These are phyloP conservation scores for Garra rufa DNA, from an alignment of 2,113 vertebrate genomes.

Conservation along the genomic window DNA sequence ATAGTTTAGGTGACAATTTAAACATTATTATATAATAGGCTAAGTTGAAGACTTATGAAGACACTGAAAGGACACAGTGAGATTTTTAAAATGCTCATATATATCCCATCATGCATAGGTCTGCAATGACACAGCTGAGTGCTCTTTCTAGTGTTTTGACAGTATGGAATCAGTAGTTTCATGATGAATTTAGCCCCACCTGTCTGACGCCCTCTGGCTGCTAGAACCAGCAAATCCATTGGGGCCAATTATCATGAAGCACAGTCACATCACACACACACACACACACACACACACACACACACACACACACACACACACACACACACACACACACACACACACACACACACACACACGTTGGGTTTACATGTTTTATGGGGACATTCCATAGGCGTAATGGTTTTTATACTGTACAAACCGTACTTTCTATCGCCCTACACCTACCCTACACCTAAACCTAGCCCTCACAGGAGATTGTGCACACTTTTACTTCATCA, in stretches of 20 bases:
- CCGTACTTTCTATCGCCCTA: no score
- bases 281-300: constrained; percentile 33
- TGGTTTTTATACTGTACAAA: no score
- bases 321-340: constrained; percentile 54
- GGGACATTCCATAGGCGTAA: no score
- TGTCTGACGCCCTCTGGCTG: constrained; percentile 16
- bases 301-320: constrained; percentile 49
- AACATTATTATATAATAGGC: constrained; percentile 1
- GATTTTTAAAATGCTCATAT: not conserved
- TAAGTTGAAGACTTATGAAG: not conserved
- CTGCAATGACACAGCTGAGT: not conserved
- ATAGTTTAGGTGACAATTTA: not conserved
- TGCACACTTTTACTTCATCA: no score
- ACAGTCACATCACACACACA: constrained; percentile 53
- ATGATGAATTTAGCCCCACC: constrained; percentile 35
- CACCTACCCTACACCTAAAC: no score
- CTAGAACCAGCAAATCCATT: constrained; percentile 33
- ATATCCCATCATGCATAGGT: not conserved
- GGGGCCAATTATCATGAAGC: constrained; percentile 53
- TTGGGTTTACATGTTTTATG: no score
- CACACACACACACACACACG: constrained; percentile 53
- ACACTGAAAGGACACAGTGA: not conserved
- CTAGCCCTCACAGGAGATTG: no score
- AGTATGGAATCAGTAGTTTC: constrained; percentile 24
- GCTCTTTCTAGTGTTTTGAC: constrained; percentile 1